Evolutionary conservation across 2,797 vertebrate species (phyloP).

Genomic region (Paguma larvata): DNA sequence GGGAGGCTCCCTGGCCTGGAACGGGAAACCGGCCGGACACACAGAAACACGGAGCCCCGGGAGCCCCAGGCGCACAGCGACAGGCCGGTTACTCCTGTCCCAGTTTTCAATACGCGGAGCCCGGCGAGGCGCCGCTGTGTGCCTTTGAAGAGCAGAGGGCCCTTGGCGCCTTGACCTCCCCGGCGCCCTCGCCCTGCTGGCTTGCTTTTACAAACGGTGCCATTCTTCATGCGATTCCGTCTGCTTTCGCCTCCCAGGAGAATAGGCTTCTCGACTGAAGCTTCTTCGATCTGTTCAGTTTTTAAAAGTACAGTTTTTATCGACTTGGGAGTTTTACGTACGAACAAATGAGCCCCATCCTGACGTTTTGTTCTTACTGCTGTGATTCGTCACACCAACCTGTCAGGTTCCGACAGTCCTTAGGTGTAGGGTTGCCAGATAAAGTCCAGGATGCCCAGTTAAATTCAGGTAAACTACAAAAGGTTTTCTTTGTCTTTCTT

Average conservation of each 20-base stretch:
- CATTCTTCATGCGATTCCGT: slow-evolving; percentile 2
- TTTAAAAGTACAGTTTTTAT: not conserved
- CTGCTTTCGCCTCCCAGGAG: not conserved
- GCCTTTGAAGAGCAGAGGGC: slow-evolving; percentile 75
- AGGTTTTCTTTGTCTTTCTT: not conserved
- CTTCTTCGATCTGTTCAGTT: not conserved
- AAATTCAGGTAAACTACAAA: not conserved
- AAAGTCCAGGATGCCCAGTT: not conserved
- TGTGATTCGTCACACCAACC: not conserved
- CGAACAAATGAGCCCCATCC: not conserved
- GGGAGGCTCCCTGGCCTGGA: not conserved
- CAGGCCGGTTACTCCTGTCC: slow-evolving; percentile 60
- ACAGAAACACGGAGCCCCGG: not conserved
- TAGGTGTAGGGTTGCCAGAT: not conserved
- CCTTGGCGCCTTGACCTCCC: slow-evolving; percentile 51
- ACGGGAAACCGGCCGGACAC: not conserved
- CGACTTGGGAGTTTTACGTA: not conserved
- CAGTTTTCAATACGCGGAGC: not conserved
- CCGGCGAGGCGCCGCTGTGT: slow-evolving; percentile 74
- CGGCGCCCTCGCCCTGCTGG: slow-evolving; percentile 62
- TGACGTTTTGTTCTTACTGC: not conserved
- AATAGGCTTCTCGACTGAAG: not conserved
- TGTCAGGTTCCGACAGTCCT: not conserved
- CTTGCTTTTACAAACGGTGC: slow-evolving; percentile 64
- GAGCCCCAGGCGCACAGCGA: not conserved